phyloP scores from a whole-genome alignment of 2,888 invertebrate species.

The Hesperia comma region DNA sequence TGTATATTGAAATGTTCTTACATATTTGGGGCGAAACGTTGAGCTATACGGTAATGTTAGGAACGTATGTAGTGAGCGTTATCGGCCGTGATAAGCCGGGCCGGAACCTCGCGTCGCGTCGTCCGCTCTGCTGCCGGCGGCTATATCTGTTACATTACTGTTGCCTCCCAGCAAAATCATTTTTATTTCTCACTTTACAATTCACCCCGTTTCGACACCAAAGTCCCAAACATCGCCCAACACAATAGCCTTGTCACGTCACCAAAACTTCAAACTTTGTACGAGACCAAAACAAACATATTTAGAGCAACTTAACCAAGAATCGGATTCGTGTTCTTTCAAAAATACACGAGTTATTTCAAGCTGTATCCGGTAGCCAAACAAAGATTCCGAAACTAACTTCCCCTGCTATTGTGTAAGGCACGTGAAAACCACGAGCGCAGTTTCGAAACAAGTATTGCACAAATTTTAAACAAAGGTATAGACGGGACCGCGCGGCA shows the following conservation, averaged over 20 bases:
- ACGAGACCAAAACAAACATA: conserved; percentile 36
- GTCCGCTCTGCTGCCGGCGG: conserved; percentile 58
- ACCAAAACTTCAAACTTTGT: neutral
- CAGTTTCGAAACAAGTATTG: conserved; percentile 74
- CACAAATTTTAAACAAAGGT: conserved; percentile 77
- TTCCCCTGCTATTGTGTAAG: conserved; percentile 64
- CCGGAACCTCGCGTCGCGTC: conserved; percentile 48
- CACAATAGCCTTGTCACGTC: conserved; percentile 6
- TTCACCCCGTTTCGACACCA: conserved; percentile 30
- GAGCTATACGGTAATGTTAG: conserved; percentile 34
- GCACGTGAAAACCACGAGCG: conserved; percentile 71
- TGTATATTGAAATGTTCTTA: conserved; percentile 38
- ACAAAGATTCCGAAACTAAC: conserved; percentile 74
- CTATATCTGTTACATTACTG: conserved; percentile 58
- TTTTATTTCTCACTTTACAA: conserved; percentile 57
- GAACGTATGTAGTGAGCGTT: conserved; percentile 53
- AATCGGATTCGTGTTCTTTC: conserved; percentile 29
- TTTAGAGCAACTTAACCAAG: conserved; percentile 37
- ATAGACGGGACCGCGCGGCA: conserved; percentile 65
- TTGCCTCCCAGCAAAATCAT: conserved; percentile 54
- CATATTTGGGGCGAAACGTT: conserved; percentile 40
- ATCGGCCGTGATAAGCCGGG: conserved; percentile 74
- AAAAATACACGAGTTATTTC: conserved; percentile 48
- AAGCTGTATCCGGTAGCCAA: conserved; percentile 59
- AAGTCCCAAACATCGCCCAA: conserved; percentile 14